Evolutionary conservation across 2,113 vertebrate genomes (phyloP), one percentile per base, ranked within the genome.

Genomic region (Zosterops japonicus): DNA sequence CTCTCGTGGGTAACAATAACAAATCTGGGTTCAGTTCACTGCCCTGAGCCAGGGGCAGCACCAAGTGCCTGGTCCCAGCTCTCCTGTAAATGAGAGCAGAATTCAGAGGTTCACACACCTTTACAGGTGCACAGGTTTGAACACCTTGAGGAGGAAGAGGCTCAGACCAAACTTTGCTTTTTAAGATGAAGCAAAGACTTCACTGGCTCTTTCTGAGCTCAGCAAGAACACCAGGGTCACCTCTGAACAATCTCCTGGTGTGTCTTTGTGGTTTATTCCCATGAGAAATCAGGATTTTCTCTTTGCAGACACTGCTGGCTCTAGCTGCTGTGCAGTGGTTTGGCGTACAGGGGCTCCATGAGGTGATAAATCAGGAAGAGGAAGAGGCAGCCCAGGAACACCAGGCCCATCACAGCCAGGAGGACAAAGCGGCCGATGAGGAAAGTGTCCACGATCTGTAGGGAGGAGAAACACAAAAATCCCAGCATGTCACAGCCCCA

Each of bases 351-450:
- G 0, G 99, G 98, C 92, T 99, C 98, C 97, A 99, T 93, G 85
- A 99, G 71, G 78, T 99, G 98, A 65, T 98, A 97, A 60, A 98
- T 96, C 33, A 99, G 98, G 76, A 99, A 90, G 97, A 99, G 87
- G 97, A 99, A 98, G 50, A 98, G 89, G 35, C 98, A 97, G 47
- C 98, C 98, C 2, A 99, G 96, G 39, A 99, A 98, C 8, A 98
- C 46, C 9, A 96, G 75, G 14, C 96, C 96, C 75, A 95, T 97
- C 79, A 98, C 16, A 1, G 98, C 97, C 96, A 99, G 97, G 56
- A 99, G 98, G 65, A 99, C 33, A 9, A 99, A 99, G 87, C 99
- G 99, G 28, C 98, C 98, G 1, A 99, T 98, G 94, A 99, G 98
- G 96, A 99, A 98, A 35, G 97, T 75, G 94, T 99, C 99, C 96